These are phyloP conservation scores for Xenopus laevis DNA, from an alignment of 2,113 vertebrate species.

Conservation along the genomic window DNA sequence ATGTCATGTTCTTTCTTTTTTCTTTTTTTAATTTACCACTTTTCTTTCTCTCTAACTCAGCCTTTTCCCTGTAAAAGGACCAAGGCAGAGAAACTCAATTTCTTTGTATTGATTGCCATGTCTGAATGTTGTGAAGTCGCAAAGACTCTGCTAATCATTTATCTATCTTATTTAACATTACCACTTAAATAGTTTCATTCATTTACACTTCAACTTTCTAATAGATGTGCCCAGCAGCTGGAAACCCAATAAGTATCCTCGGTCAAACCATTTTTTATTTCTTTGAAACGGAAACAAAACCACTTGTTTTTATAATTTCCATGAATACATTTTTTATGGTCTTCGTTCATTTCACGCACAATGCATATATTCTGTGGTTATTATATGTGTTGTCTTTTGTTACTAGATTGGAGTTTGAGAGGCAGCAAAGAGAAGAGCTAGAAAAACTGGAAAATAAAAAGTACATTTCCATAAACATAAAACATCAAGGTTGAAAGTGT, in stretches of 20 bases:
- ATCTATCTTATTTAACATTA: constrained; percentile 52
- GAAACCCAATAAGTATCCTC: constrained; percentile 55
- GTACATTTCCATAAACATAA: constrained; percentile 55
- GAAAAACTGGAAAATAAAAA: constrained; percentile 95
- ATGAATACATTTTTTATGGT: constrained; percentile 30
- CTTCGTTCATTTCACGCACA: constrained; percentile 16
- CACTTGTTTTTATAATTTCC: background rate
- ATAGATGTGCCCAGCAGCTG: constrained; percentile 47
- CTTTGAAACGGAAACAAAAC: constrained; percentile 42
- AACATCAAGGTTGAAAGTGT: no score
- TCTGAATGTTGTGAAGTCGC: constrained; percentile 60
- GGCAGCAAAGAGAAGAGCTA: constrained; percentile 92
- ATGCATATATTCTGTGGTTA: constrained; percentile 39
- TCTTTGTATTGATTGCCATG: constrained; percentile 59
- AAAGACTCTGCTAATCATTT: constrained; percentile 54
- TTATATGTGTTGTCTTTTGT: constrained; percentile 45
- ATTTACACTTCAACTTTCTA: constrained; percentile 50
- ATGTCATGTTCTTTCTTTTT: constrained; percentile 43
- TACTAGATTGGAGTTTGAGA: constrained; percentile 89
- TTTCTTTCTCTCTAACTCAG: constrained; percentile 71
- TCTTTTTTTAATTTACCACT: constrained; percentile 61
- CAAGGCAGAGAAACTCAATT: constrained; percentile 82
- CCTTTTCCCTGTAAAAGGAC: constrained; percentile 90
- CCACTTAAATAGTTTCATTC: constrained; percentile 47
- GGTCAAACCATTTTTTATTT: constrained; percentile 47